phyloP scores from a whole-genome alignment of 2,797 vertebrate species.

The Sebastes aleutianus region DNA sequence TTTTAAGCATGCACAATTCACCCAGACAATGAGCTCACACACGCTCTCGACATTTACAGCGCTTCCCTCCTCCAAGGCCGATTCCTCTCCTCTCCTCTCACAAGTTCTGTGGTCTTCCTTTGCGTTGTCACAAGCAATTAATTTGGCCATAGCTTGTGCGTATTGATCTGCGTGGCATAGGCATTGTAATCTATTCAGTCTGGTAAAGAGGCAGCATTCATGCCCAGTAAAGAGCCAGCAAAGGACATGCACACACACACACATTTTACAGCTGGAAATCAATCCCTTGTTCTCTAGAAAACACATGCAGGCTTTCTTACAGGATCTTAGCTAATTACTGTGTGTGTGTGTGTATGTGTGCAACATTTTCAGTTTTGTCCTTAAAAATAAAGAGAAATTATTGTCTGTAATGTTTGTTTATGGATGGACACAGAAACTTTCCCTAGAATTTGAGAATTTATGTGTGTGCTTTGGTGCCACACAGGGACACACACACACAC shows the following conservation, averaged over 20 bases:
- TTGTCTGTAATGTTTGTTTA: slow-evolving; percentile 3
- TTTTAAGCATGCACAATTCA: slow-evolving; percentile 52
- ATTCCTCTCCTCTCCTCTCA: slow-evolving; percentile 30
- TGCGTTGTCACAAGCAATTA: slow-evolving; percentile 82
- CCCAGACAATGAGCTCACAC: slow-evolving; percentile 34
- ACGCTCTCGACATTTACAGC: background rate
- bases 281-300: slow-evolving; percentile 30
- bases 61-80: slow-evolving; percentile 3
- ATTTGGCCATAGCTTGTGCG: slow-evolving; percentile 79
- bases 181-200: slow-evolving; percentile 81
- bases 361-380: background rate
- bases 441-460: slow-evolving; percentile 3
- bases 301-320: slow-evolving; percentile 5
- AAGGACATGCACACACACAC: slow-evolving; percentile 3
- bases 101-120: slow-evolving; percentile 60
- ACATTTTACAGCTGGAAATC: slow-evolving; percentile 25
- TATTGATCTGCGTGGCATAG: slow-evolving; percentile 81
- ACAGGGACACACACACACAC: background rate
- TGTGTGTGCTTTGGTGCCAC: slow-evolving; percentile 14
- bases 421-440: slow-evolving; percentile 14
- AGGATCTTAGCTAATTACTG: background rate
- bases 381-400: background rate
- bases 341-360: background rate
- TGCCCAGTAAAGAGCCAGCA: slow-evolving; percentile 29
- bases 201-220: slow-evolving; percentile 59